A percentile compares a stretch with the other conserved stretches of the same genome.
Conservation (phyloP, 2,113 vertebrate species). For the Dipodomys merriami region DNA sequence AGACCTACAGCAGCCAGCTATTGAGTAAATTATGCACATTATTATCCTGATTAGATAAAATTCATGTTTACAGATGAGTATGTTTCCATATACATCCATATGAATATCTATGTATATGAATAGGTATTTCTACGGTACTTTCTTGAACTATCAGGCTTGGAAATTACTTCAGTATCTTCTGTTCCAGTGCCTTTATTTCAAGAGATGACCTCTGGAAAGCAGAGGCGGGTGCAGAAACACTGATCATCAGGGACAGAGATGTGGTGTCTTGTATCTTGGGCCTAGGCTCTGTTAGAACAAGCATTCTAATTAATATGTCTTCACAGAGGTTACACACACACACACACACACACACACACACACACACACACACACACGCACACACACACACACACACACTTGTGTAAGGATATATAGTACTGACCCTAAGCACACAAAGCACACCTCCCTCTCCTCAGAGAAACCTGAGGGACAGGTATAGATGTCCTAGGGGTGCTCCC, state of each 20-base stretch:
- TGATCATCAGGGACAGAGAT: neutral
- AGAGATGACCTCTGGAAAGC: neutral
- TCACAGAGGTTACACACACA: neutral
- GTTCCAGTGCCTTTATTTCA: neutral
- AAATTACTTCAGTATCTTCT: neutral
- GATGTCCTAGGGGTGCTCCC: neutral
- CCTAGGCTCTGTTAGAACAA: neutral
- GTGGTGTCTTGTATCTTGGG: neutral
- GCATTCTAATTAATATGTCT: neutral
- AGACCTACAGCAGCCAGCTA: neutral
- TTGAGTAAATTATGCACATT: neutral
- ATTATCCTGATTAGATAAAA: neutral
- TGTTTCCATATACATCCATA: neutral
- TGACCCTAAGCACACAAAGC: neutral
- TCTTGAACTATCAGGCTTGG: neutral
- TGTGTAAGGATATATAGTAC: neutral
- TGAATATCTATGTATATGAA: neutral
- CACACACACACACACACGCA: no score
- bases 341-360: neutral
- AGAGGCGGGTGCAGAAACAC: neutral
- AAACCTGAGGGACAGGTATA: fast-evolving
- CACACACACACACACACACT: no score
- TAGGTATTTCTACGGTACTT: neutral
- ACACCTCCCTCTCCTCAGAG: neutral
- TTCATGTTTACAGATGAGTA: neutral